Conservation (phyloP, 2,797 vertebrate species). For the Anguilla pacifica region DNA sequence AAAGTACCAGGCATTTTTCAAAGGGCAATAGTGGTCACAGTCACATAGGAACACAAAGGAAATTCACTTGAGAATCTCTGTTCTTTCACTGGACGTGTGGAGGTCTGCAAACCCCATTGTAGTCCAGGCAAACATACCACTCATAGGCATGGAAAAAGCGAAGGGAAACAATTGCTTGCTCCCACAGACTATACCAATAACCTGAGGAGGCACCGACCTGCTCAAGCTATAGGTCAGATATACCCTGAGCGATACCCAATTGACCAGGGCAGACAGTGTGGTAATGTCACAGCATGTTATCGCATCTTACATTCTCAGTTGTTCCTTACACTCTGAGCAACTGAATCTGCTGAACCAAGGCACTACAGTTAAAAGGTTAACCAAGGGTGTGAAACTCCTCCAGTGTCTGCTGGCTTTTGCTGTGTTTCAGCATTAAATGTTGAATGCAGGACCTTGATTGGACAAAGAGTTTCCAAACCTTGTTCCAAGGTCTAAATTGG, state of each 20-base stretch:
- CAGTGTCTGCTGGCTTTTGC: too few species aligned
- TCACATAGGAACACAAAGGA: background rate
- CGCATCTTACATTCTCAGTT: background rate
- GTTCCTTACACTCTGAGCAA: background rate
- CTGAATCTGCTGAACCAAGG: background rate
- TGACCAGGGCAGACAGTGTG: background rate
- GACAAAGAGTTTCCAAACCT: too few species aligned
- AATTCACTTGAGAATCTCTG: background rate
- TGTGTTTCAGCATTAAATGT: too few species aligned
- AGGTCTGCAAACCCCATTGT: background rate
- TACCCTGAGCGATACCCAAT: background rate
- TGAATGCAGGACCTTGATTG: too few species aligned
- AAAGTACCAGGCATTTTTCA: background rate
- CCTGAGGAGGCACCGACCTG: background rate
- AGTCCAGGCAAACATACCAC: background rate
- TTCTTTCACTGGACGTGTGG: background rate
- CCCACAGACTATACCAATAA: background rate
- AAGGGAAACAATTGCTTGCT: background rate
- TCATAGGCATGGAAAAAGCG: background rate
- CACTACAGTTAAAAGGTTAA: background rate
- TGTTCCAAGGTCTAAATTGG: too few species aligned
- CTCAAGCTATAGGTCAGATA: background rate
- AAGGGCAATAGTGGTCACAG: background rate
- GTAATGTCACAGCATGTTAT: background rate
- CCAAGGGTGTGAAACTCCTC: too few species aligned